Base-by-base conservation (phyloP, 2,113 vertebrate species). In the Apistogramma diplotaenia region DNA sequence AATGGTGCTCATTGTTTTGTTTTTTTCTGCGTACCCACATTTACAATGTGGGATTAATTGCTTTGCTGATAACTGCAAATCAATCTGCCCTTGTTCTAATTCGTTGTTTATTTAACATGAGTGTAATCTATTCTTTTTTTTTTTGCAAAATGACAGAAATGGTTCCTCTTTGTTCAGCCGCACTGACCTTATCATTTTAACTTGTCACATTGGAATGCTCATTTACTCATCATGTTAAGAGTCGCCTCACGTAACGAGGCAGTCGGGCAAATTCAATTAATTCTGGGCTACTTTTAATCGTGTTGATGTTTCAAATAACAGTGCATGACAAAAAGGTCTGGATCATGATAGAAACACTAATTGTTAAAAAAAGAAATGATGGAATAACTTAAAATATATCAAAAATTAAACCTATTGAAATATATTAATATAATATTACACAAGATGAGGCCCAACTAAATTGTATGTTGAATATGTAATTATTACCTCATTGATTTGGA, bases 141-240 rank as follows among this genome's bases (percentile, higher is more conserved):
- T 23, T 84, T 90, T 89, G 82, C 76, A 23, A 11, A 88, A 83
- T 74, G 80, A 82, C 46, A 86, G 76, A 85, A 87, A 86, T 57
- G 65, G 15, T 79, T 74, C 21, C 7, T 84, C 84, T 91, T 90
- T 91, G 81, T 84, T 79, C 83, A 80, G 72, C 86, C 8, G 80
- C 85, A 65, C 76, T 94, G 93, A 93, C 92, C 92, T 92, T 90
- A 89, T 94, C 88, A 85, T 89, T 92, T 89, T 76, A 80, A 90
- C 87, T 84, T 92, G 89, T 91, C 89, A 91, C 83, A 88, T 87
- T 86, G 70, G 60, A 89, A 84, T 53, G 79, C 71, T 90, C 86
- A 87, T 89, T 93, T 89, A 89, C 87, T 83, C 76, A 25, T 93
- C 86, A 85, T 27, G 79, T 92, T 90, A 82, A 76, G 76, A 90